These are phyloP conservation scores for Nycticorax nycticorax DNA, from an alignment of 2,113 vertebrate species.

Conservation along the genomic window DNA sequence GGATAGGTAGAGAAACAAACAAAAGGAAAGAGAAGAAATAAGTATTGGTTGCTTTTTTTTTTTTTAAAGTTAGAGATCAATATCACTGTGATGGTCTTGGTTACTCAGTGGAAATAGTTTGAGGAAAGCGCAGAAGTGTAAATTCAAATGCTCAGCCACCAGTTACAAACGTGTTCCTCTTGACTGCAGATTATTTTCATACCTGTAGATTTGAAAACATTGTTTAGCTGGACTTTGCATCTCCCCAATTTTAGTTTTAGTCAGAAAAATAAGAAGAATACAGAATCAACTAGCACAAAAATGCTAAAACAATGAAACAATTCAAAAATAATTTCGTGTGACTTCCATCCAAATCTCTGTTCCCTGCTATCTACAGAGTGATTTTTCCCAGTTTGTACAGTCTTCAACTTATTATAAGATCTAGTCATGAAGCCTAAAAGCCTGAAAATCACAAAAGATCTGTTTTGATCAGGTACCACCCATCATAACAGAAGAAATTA, in stretches of 20 bases:
- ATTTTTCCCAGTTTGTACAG: neutral
- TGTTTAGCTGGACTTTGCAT: neutral
- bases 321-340: neutral
- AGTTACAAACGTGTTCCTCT: neutral
- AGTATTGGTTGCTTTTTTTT: fast-evolving
- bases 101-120: neutral
- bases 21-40: neutral
- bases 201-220: neutral
- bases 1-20: neutral
- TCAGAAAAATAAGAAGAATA: neutral
- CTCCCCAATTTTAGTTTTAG: neutral
- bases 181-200: neutral
- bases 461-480: neutral
- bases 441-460: neutral
- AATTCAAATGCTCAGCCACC: neutral
- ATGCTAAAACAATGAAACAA: neutral
- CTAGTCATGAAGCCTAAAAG: neutral
- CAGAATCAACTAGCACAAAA: neutral
- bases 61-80: neutral
- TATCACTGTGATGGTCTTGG: neutral
- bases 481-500: neutral
- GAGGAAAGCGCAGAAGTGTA: neutral
- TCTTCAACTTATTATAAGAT: neutral
- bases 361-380: neutral
- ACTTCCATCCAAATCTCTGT: neutral